A percentile compares a stretch with the other conserved stretches of the same genome.
Evolutionary conservation across 2,888 invertebrate genomes (phyloP).

Genomic region (Thymelicus sylvestris): DNA sequence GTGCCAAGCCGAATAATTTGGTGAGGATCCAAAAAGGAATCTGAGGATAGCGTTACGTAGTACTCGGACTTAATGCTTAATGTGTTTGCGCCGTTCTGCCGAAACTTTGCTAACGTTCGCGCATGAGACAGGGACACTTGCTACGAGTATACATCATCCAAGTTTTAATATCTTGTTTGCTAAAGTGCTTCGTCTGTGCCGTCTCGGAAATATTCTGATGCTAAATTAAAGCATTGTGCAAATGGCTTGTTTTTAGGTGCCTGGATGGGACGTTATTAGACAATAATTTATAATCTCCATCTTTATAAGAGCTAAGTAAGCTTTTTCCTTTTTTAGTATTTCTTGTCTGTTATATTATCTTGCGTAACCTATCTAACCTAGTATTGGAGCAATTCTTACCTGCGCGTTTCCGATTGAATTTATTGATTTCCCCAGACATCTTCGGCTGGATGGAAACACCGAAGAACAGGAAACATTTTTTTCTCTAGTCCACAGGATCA

Average conservation of each 20-base stretch:
- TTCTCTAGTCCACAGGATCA: no score
- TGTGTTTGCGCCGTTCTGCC: conserved; percentile 6
- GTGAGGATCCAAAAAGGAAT: conserved; percentile 27
- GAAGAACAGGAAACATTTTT: no score
- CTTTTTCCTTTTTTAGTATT: no score
- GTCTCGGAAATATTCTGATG: neutral
- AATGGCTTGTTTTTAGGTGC: no score
- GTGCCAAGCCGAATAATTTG: conserved; percentile 24
- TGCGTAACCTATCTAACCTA: neutral
- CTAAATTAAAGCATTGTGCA: no score
- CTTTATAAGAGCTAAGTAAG: no score
- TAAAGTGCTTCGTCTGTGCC: conserved; percentile 6
- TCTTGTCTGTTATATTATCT: no score
- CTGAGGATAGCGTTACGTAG: conserved; percentile 2
- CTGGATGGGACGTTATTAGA: no score
- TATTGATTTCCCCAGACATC: conserved; percentile 28
- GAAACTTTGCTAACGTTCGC: conserved; percentile 10
- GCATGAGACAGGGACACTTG: neutral
- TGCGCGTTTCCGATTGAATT: conserved; percentile 7
- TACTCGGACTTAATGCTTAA: conserved; percentile 11
- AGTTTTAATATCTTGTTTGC: conserved; percentile 2
- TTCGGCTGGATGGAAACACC: neutral
- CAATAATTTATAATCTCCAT: no score
- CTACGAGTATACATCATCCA: conserved; percentile 15
- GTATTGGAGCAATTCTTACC: conserved; percentile 12